phyloP scores from a whole-genome alignment of 2,797 vertebrate species.

The Spinus olivaceus region DNA sequence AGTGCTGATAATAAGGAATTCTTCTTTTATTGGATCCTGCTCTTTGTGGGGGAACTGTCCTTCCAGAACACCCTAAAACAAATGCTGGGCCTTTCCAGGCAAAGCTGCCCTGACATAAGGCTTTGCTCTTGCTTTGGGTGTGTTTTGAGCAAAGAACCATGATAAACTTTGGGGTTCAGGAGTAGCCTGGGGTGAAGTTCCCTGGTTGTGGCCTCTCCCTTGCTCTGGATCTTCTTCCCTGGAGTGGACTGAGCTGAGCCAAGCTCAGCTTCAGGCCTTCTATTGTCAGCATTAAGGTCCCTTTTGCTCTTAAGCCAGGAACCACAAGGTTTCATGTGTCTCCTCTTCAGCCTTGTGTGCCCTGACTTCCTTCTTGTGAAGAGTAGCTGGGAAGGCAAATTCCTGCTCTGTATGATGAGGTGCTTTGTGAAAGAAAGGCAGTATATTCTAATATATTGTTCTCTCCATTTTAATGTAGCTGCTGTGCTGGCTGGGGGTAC shows the following conservation, averaged over 20 bases:
- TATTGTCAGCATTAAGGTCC: not conserved
- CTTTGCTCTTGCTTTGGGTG: not conserved
- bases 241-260: not conserved
- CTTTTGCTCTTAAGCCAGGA: not conserved
- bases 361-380: not conserved
- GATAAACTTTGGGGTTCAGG: not conserved
- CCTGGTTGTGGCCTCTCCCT: not conserved
- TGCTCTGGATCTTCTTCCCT: not conserved
- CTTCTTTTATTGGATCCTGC: not conserved
- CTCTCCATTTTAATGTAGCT: not conserved
- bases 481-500: not conserved
- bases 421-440: not conserved
- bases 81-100: not conserved
- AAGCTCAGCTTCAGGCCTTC: not conserved
- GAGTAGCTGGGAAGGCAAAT: not conserved
- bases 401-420: not conserved
- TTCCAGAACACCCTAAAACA: not conserved
- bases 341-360: not conserved
- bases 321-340: not conserved
- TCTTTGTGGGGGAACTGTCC: not conserved
- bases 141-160: not conserved
- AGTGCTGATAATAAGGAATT: not conserved
- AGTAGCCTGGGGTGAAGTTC: not conserved
- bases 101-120: not conserved
- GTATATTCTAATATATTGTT: not conserved